phyloP scores from a whole-genome alignment of 2,888 invertebrate genomes.

The Oligia fasciuncula region DNA sequence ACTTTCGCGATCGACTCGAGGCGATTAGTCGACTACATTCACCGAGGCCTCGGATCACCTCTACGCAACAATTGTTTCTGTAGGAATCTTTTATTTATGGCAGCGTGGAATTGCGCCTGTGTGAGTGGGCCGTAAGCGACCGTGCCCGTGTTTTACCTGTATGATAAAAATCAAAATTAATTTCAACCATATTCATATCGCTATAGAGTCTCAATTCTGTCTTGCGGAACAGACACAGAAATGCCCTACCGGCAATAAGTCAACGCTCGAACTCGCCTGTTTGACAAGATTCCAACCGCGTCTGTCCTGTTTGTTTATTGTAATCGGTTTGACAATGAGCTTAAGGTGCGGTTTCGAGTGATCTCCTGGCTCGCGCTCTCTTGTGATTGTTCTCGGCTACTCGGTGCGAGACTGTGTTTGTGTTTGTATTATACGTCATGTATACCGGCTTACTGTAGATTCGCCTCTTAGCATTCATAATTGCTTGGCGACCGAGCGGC shows the following conservation, averaged over 20 bases:
- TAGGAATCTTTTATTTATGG: conserved; percentile 90
- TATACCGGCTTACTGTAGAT: conserved; percentile 88
- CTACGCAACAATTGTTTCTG: conserved; percentile 90
- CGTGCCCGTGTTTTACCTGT: conserved; percentile 89
- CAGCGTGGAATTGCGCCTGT: conserved; percentile 81
- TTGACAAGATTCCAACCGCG: conserved; percentile 91
- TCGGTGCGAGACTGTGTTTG: conserved; percentile 84
- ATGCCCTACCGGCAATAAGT: conserved; percentile 90
- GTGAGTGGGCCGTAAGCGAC: conserved; percentile 83
- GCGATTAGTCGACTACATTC: conserved; percentile 89
- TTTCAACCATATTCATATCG: conserved; percentile 65
- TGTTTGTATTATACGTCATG: conserved; percentile 89
- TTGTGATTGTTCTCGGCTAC: conserved; percentile 86
- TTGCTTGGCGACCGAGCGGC: conserved; percentile 86
- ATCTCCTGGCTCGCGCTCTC: conserved; percentile 84
- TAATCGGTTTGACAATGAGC: conserved; percentile 90
- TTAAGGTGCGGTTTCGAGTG: conserved; percentile 90
- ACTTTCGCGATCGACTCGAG: conserved; percentile 89
- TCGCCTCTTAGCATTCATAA: conserved; percentile 89
- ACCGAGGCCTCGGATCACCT: conserved; percentile 88
- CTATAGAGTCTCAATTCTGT: conserved; percentile 71
- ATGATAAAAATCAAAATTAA: conserved; percentile 60
- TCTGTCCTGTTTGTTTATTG: conserved; percentile 90
- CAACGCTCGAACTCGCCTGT: conserved; percentile 90
- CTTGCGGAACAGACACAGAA: conserved; percentile 76